phyloP scores from a whole-genome alignment of 2,797 vertebrate genomes.

The Sebastes hopkinsi region DNA sequence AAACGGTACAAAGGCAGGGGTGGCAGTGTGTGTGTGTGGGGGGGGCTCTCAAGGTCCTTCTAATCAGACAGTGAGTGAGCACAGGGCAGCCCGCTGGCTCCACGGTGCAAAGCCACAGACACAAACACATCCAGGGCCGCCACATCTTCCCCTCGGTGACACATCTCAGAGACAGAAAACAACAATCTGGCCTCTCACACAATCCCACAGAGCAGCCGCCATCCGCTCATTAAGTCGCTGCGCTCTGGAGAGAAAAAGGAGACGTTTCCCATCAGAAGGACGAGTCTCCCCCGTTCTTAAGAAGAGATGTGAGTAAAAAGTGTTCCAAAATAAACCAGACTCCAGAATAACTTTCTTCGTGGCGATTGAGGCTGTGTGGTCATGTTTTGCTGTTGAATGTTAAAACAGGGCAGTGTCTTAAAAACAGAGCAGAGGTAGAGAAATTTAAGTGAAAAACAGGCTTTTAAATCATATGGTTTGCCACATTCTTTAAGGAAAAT shows the following conservation, averaged over 20 bases:
- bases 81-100: conserved; percentile 19
- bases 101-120: conserved; percentile 40
- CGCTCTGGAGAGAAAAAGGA: not conserved
- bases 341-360: conserved; percentile 28
- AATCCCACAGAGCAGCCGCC: conserved; percentile 9
- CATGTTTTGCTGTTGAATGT: conserved; percentile 10
- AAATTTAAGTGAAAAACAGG: conserved; percentile 19
- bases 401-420: conserved; percentile 7
- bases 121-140: conserved; percentile 46
- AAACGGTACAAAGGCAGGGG: not conserved
- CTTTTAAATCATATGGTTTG: conserved; percentile 29
- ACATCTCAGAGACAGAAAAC: conserved; percentile 41
- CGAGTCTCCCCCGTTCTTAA: not conserved
- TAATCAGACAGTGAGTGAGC: conserved; percentile 42
- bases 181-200: conserved; percentile 33
- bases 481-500: conserved; percentile 27
- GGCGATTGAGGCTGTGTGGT: conserved; percentile 11
- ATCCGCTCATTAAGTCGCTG: conserved; percentile 12
- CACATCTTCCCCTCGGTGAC: conserved; percentile 31
- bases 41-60: conserved; percentile 19
- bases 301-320: conserved; percentile 10
- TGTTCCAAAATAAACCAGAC: not conserved
- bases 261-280: conserved; percentile 3
- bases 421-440: not conserved
- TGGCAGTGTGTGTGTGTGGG: not conserved